Evolutionary conservation across 1,140 invertebrate genomes (phyloP).

Genomic region (Danaus melanippus): DNA sequence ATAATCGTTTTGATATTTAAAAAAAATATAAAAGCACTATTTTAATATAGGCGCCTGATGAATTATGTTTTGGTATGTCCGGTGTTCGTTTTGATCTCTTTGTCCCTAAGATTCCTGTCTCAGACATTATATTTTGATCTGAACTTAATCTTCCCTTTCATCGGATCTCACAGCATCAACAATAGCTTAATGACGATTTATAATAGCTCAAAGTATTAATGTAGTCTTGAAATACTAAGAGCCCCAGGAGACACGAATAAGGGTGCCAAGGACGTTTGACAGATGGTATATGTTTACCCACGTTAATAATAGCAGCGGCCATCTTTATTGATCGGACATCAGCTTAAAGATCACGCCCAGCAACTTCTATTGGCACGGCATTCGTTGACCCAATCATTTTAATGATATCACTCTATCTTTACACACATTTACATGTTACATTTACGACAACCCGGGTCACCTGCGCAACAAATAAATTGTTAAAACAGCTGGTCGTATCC

Average conservation of each 20-base stretch:
- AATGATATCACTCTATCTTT: slow-evolving; percentile 34
- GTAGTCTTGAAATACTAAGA: slow-evolving; percentile 20
- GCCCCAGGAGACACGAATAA: slow-evolving; percentile 17
- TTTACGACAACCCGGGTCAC: slow-evolving; percentile 30
- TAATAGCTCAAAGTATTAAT: slow-evolving; percentile 21
- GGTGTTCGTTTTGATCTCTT: slow-evolving; percentile 55
- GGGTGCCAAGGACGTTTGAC: slow-evolving; percentile 43
- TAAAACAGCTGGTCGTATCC: slow-evolving; percentile 43
- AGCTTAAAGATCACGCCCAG: slow-evolving; percentile 35
- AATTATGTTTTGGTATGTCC: slow-evolving; percentile 64
- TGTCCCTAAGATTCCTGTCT: slow-evolving; percentile 33
- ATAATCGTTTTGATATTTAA: slow-evolving; percentile 29
- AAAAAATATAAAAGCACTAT: slow-evolving; percentile 42
- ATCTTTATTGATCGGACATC: slow-evolving; percentile 55
- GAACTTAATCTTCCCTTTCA: slow-evolving; percentile 36
- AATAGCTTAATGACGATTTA: slow-evolving; percentile 45
- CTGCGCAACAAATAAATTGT: slow-evolving; percentile 53
- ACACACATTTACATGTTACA: slow-evolving; percentile 28
- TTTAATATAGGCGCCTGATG: slow-evolving; percentile 58
- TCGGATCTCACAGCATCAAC: slow-evolving; percentile 34
- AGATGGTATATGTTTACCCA: slow-evolving; percentile 37
- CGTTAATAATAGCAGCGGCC: slow-evolving; percentile 47
- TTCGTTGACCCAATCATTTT: slow-evolving; percentile 38
- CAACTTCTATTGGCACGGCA: slow-evolving; percentile 36
- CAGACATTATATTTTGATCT: slow-evolving; percentile 45